Base-by-base conservation (phyloP, 2,113 vertebrate species). In the Cardinalis cardinalis region DNA sequence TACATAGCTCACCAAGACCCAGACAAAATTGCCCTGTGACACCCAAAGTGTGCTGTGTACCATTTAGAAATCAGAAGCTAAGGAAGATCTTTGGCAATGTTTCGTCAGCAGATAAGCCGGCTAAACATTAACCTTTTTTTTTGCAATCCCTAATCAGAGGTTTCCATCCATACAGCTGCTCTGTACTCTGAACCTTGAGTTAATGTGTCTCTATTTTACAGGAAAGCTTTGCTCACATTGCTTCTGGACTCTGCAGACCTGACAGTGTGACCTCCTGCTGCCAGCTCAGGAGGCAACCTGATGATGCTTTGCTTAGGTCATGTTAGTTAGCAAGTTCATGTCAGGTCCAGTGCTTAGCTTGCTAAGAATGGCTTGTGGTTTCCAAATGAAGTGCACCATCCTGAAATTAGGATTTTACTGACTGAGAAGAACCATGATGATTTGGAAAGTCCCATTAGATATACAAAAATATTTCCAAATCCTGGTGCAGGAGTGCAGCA, bases 101-200 rank as follows among this genome's bases (percentile, higher is more conserved):
- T 97, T 97, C 89, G 60, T 95, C 84, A 95, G 87, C 80, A 88
- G 91, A 96, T 95, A 96, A 95, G 60, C 38, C 0, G 0, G 88
- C 58, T 96, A 97, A 97, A 97, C 29, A 95, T 97, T 97, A 97
- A 96, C 92, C 31, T 41, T 43, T 18, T 65, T 82, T 86, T 88
- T 81, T 94, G 90, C 85, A 95, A 95, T 94, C 49, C 32, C 49
- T 97, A 95, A 93, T 97, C 96, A 92, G 89, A 90, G 86, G 19
- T 91, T 95, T 96, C 96, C 92, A 94, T 97, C 96, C 96, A 97
- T 90, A 75, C 1, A 9, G 41, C 63, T 87, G 32, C 77, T 82
- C n/a, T 95, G 96, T 89, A 96, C 97, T 95, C 92, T 97, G 96
- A 89, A 95, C 95, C 75, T 72, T 10, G 7, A 87, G 94, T 95